A percentile compares a stretch with the other conserved stretches of the same genome.
Conservation (phyloP, 1,140 invertebrate species). For the Sipha flava region DNA sequence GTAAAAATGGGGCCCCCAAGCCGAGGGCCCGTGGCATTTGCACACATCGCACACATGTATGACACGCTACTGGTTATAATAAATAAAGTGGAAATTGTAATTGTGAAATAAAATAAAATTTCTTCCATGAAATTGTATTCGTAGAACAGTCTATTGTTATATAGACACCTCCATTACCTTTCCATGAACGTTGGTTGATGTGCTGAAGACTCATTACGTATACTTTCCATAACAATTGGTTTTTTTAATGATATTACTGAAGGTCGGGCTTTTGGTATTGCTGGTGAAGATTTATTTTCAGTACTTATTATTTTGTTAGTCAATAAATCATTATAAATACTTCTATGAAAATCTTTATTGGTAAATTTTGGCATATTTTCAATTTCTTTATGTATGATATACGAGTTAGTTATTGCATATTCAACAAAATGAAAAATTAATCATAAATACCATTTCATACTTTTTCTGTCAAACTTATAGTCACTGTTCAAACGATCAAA, state of each 20-base stretch:
- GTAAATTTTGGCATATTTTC: neutral
- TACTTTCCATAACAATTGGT: neutral
- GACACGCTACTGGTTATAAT: too few species aligned
- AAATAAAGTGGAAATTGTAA: too few species aligned
- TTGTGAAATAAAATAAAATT: too few species aligned
- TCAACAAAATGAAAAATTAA: neutral
- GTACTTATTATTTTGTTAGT: neutral
- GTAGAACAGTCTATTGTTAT: too few species aligned
- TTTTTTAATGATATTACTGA: neutral
- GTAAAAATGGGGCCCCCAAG: too few species aligned
- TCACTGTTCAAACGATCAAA: neutral
- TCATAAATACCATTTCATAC: neutral
- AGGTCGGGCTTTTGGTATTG: neutral
- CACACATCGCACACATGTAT: too few species aligned
- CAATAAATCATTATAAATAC: neutral
- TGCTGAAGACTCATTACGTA: neutral
- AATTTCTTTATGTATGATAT: neutral
- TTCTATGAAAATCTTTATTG: neutral
- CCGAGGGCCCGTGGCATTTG: too few species aligned
- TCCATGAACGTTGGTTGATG: neutral
- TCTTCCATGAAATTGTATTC: too few species aligned
- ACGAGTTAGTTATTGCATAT: neutral
- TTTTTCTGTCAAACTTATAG: too few species aligned
- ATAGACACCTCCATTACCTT: neutral
- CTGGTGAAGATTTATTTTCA: neutral